Conservation (phyloP, 2,113 vertebrate species). For the Nematolebias whitei region DNA sequence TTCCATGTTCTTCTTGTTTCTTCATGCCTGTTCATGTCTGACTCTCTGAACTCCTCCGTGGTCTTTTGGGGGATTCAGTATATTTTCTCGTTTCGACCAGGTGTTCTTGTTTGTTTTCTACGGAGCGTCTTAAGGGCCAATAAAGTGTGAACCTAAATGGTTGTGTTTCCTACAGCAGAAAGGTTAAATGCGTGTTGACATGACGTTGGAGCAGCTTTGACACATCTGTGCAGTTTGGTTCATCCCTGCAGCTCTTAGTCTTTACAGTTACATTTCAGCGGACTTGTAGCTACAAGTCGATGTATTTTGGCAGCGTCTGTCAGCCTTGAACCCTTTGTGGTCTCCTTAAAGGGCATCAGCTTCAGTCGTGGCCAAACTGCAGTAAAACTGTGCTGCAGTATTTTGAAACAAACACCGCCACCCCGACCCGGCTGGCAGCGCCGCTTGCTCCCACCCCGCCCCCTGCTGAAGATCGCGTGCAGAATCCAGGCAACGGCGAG, state of each 20-base stretch:
- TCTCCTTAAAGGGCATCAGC: conserved; percentile 8
- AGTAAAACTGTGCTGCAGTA: conserved; percentile 47
- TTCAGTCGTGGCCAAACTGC: conserved; percentile 12
- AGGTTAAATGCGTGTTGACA: background rate
- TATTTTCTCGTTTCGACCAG: background rate
- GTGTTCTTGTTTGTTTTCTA: background rate
- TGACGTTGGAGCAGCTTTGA: background rate
- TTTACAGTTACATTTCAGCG: background rate
- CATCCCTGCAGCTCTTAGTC: background rate
- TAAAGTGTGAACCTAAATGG: background rate
- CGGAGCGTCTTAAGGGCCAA: background rate
- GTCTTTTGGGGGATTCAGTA: background rate
- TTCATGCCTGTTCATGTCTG: background rate
- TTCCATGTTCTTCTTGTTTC: too few species aligned
- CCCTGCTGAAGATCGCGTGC: conserved; percentile 74
- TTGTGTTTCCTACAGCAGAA: background rate
- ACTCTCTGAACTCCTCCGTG: background rate
- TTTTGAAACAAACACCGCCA: conserved; percentile 66
- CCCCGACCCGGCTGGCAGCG: conserved; percentile 18
- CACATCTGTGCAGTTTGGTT: accelerated
- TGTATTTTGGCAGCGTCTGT: conserved; percentile 15
- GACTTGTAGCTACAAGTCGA: background rate
- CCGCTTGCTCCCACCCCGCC: conserved; percentile 66
- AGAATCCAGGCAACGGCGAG: conserved; percentile 56
- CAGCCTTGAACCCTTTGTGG: conserved; percentile 6